phyloP scores from a whole-genome alignment of 2,888 invertebrate genomes.

The Ceramica pisi region DNA sequence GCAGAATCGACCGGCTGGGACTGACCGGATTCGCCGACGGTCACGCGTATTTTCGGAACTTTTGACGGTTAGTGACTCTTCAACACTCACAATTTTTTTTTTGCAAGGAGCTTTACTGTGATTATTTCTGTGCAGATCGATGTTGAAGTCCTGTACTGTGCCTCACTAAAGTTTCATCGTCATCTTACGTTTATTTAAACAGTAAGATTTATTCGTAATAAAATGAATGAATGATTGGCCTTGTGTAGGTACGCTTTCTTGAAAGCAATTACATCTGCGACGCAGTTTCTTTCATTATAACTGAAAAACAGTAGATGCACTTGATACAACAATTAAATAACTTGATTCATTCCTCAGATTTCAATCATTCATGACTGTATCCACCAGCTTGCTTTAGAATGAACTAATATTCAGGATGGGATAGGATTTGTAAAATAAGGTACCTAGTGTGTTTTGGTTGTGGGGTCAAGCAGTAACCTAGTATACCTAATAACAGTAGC shows the following conservation, averaged over 20 bases:
- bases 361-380: not conserved
- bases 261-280: constrained; percentile 11
- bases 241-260: constrained; percentile 9
- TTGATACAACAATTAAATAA: not conserved
- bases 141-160: not conserved
- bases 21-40: not conserved
- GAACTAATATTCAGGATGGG: too few species aligned
- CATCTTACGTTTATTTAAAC: not conserved
- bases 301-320: not conserved
- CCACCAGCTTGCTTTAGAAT: not conserved
- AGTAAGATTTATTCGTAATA: not conserved
- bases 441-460: too few species aligned
- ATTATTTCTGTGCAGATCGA: not conserved
- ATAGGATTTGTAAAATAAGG: too few species aligned
- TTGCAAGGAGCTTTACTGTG: not conserved
- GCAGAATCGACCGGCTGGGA: not conserved
- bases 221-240: not conserved
- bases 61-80: constrained; percentile 16
- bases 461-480: too few species aligned
- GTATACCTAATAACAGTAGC: too few species aligned
- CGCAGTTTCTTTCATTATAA: constrained; percentile 7
- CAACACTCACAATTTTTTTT: not conserved
- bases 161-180: not conserved
- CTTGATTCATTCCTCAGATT: constrained; percentile 5
- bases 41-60: constrained; percentile 20